These are phyloP conservation scores for Chaetodon trifasciatus DNA, from an alignment of 2,797 vertebrate species.

Conservation along the genomic window DNA sequence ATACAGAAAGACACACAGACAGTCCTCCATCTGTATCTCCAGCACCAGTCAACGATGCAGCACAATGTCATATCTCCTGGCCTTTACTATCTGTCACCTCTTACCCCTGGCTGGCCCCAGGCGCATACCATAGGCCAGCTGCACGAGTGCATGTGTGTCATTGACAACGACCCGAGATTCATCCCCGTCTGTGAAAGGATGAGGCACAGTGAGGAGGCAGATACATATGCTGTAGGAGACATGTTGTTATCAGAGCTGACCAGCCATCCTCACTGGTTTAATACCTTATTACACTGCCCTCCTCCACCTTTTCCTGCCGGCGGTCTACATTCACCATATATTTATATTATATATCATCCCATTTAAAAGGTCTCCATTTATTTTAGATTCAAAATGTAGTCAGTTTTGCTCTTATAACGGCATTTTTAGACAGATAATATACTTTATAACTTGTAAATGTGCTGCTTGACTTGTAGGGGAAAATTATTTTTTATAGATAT, in stretches of 20 bases:
- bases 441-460: constrained; percentile 13
- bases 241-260: constrained; percentile 74
- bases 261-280: constrained; percentile 67
- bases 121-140: constrained; percentile 22
- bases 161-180: constrained; percentile 59
- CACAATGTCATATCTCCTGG: constrained; percentile 50
- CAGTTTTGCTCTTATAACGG: constrained; percentile 11
- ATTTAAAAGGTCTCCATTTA: constrained; percentile 38
- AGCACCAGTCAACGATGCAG: constrained; percentile 42
- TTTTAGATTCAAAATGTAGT: constrained; percentile 21
- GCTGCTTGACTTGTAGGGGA: background rate
- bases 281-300: constrained; percentile 58
- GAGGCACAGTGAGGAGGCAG: constrained; percentile 51
- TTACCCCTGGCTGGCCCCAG: constrained; percentile 52
- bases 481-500: background rate
- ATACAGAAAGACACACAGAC: constrained; percentile 43
- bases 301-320: constrained; percentile 30
- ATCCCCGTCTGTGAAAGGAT: constrained; percentile 55
- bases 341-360: constrained; percentile 10
- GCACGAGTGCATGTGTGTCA: constrained; percentile 43
- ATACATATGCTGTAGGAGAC: constrained; percentile 66
- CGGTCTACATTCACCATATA: constrained; percentile 16
- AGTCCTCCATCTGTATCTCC: constrained; percentile 45
- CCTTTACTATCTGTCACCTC: constrained; percentile 63
- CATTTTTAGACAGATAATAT: background rate